Evolutionary conservation across 2,113 vertebrate species (phyloP).

Genomic region (Larimichthys polyactis): DNA sequence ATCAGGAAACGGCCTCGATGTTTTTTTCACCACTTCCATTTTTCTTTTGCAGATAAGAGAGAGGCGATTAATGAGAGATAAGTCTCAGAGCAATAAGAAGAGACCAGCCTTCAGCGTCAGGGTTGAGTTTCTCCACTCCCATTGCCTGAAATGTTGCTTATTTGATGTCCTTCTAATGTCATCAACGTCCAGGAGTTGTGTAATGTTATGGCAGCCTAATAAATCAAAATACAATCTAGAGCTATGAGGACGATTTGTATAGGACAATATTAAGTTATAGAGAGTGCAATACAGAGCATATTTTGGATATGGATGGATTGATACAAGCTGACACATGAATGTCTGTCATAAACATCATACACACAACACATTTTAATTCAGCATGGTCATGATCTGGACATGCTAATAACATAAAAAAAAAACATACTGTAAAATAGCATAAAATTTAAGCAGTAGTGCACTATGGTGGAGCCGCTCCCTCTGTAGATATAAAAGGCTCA

Average conservation of each 20-base stretch:
- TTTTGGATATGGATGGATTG: background rate
- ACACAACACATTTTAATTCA: no score
- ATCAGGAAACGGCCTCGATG: background rate
- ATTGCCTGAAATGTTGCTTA: conserved; percentile 33
- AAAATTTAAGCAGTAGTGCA: no score
- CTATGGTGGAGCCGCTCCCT: no score
- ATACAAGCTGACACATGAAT: background rate
- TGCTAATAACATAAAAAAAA: no score
- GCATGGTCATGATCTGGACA: no score
- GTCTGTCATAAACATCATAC: no score
- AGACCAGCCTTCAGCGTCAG: conserved; percentile 32
- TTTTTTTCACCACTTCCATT: conserved; percentile 24
- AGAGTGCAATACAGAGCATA: background rate
- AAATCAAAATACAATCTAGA: conserved; percentile 5
- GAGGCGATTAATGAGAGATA: conserved; percentile 64
- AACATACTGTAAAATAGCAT: no score
- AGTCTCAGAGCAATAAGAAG: conserved; percentile 45
- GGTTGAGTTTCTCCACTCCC: conserved; percentile 24
- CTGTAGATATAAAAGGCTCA: no score
- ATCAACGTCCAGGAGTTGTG: conserved; percentile 39
- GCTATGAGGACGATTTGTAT: conserved; percentile 2
- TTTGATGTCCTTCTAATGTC: conserved; percentile 41
- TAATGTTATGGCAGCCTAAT: conserved; percentile 13
- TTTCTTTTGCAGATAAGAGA: conserved; percentile 63
- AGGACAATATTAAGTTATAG: background rate